Conservation (phyloP, 2,888 invertebrate species). For the Zootermopsis nevadensis region DNA sequence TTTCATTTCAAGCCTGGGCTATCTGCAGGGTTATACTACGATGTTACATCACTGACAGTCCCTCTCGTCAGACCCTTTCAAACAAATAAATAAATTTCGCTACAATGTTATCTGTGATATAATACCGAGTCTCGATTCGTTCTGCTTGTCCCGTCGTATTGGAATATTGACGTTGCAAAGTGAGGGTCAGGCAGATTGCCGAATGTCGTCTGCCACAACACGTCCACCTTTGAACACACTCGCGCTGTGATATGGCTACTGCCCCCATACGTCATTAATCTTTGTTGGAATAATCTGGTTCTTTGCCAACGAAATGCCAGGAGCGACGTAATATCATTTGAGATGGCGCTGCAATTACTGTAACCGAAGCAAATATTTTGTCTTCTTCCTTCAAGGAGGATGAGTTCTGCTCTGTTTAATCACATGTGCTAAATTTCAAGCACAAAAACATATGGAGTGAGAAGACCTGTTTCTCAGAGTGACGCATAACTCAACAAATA, state of each 20-base stretch:
- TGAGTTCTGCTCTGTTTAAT: neutral
- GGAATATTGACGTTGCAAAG: slow-evolving; percentile 11
- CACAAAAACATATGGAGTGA: neutral
- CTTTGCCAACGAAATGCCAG: neutral
- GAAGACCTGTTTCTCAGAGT: neutral
- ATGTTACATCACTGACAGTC: neutral
- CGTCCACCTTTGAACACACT: neutral
- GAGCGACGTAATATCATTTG: slow-evolving; percentile 14
- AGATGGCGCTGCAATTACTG: neutral
- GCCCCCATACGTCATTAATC: neutral
- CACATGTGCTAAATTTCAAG: neutral
- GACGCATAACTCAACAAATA: neutral
- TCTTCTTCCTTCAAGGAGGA: neutral
- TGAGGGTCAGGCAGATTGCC: neutral
- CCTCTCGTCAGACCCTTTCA: slow-evolving; percentile 5
- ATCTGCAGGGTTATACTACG: neutral
- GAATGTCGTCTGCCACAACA: neutral
- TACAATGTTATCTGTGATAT: no score
- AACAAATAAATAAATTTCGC: no score
- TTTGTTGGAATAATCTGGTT: neutral
- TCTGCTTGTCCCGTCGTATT: slow-evolving; percentile 13
- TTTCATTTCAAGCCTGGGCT: no score
- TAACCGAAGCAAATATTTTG: neutral
- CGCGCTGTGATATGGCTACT: neutral
- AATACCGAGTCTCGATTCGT: slow-evolving; percentile 24